A percentile compares a stretch with the other conserved stretches of the same genome.
phyloP scores from a whole-genome alignment of 2,888 invertebrate species.

The Chrysomela aeneicollis region DNA sequence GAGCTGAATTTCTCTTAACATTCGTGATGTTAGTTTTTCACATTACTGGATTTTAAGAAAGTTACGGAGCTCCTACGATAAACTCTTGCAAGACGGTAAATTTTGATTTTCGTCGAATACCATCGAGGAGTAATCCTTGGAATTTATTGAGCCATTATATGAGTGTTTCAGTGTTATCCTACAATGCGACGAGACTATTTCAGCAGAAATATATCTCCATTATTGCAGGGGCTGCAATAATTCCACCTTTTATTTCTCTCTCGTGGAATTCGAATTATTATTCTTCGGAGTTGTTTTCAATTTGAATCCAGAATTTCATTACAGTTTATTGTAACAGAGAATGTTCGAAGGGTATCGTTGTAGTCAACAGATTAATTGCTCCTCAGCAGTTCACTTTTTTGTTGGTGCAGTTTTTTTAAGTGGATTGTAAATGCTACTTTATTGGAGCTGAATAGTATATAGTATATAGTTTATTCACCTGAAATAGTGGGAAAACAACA shows the following conservation, averaged over 20 bases:
- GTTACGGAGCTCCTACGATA: not conserved
- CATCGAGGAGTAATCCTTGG: constrained; percentile 27
- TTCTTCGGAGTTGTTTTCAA: not conserved
- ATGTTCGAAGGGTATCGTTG: not conserved
- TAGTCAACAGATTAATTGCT: too few relatives aligned
- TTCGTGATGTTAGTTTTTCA: not conserved
- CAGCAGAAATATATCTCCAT: constrained; percentile 25
- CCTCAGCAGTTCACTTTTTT: too few relatives aligned
- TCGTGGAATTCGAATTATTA: not conserved
- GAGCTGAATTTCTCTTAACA: too few relatives aligned
- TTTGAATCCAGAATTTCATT: not conserved
- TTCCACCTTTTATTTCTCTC: not conserved
- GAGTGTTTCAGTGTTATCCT: constrained; percentile 33
- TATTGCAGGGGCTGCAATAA: constrained; percentile 20
- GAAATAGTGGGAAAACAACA: too few relatives aligned
- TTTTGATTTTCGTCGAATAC: constrained; percentile 26
- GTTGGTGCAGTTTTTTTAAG: too few relatives aligned
- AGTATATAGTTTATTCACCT: too few relatives aligned
- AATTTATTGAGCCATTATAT: constrained; percentile 34
- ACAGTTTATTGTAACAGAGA: not conserved
- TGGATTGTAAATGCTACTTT: too few relatives aligned
- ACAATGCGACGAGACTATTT: constrained; percentile 28
- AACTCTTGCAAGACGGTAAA: constrained; percentile 4
- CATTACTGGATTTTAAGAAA: not conserved
- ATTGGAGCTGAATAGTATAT: too few relatives aligned